These are phyloP conservation scores for Chorisops tibialis DNA, from an alignment of 2,888 invertebrate genomes.

Conservation along the genomic window DNA sequence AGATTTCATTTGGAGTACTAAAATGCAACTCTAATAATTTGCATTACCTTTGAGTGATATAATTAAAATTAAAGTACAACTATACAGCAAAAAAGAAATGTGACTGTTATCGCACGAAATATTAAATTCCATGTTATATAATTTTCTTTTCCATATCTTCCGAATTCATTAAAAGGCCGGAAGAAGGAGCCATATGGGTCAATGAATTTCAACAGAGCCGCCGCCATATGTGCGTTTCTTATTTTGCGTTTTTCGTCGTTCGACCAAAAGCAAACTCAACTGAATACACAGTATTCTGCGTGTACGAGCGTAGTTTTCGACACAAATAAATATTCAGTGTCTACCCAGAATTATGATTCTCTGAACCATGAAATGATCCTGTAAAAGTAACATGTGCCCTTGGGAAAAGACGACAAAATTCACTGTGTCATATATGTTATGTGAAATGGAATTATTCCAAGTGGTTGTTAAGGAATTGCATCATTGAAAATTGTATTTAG, in stretches of 20 bases:
- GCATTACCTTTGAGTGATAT: too few species aligned
- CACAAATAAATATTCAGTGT: not conserved
- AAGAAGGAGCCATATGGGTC: slow-evolving; percentile 13
- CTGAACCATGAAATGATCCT: slow-evolving; percentile 33
- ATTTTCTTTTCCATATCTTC: too few species aligned
- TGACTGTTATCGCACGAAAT: not conserved
- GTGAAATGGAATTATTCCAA: not conserved
- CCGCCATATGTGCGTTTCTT: slow-evolving; percentile 9
- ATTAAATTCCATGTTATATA: not conserved
- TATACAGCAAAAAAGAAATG: too few species aligned
- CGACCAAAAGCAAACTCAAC: slow-evolving; percentile 5
- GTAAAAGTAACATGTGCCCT: slow-evolving; percentile 25
- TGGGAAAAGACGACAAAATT: slow-evolving; percentile 6
- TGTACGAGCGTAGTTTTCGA: too few species aligned
- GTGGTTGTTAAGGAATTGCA: slow-evolving; percentile 13
- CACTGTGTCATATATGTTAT: not conserved
- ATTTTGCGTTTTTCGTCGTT: slow-evolving; percentile 17
- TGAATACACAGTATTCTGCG: slow-evolving; percentile 4
- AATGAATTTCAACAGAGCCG: not conserved
- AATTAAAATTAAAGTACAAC: too few species aligned
- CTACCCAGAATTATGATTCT: slow-evolving; percentile 25
- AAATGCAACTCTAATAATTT: too few species aligned
- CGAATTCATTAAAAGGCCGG: too few species aligned
- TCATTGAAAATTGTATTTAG: slow-evolving; percentile 20
- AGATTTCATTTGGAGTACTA: too few species aligned